Conservation (phyloP, 2,797 vertebrate species). For the Microcaecilia unicolor region DNA sequence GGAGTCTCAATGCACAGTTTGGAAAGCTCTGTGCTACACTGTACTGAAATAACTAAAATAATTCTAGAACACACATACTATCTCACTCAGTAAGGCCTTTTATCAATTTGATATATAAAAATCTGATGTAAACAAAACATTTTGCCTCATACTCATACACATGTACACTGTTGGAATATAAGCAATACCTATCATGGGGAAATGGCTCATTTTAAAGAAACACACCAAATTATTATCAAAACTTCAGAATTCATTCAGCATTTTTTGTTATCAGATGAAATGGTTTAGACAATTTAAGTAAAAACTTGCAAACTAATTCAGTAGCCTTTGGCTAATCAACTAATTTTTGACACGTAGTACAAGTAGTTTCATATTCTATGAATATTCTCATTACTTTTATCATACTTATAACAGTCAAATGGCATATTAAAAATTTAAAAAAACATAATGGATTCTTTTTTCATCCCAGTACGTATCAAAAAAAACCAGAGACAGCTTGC, state of each 20-base stretch:
- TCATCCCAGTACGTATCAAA: conserved; percentile 25
- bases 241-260: conserved; percentile 1
- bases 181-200: not conserved
- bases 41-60: too few species aligned
- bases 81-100: too few species aligned
- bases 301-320: conserved; percentile 12
- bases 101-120: conserved; percentile 6
- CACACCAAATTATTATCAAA: conserved; percentile 4
- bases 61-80: too few species aligned
- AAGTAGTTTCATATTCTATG: not conserved
- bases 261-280: conserved; percentile 3
- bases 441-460: conserved; percentile 10
- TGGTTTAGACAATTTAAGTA: conserved; percentile 6
- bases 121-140: conserved; percentile 4
- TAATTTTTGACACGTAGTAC: conserved; percentile 1
- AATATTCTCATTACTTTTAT: too few species aligned
- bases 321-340: too few species aligned
- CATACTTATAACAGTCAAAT: not conserved
- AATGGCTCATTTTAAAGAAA: conserved; percentile 6
- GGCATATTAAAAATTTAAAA: not conserved
- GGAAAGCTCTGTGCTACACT: too few species aligned
- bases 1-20: too few species aligned
- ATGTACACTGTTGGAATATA: not conserved
- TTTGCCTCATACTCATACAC: not conserved
- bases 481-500: conserved; percentile 15